Base-by-base conservation (phyloP, 2,113 vertebrate species). In the Globicephala melas region DNA sequence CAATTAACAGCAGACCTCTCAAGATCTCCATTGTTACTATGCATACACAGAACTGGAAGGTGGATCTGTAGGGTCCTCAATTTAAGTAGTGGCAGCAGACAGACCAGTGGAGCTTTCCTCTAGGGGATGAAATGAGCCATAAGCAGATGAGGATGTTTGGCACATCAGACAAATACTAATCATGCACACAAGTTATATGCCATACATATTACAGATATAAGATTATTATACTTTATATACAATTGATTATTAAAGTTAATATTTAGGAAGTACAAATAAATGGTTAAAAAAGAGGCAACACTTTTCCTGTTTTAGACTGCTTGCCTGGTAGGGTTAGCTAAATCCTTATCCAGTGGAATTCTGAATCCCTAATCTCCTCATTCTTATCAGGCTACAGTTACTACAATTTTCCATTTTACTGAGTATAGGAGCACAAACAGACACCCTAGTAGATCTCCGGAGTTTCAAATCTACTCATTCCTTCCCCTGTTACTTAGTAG, bases 381-480 rank as follows among this genome's bases (percentile, higher is more conserved):
- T 13, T 84, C 12, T 80, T 86, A 18, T 38, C 13, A 28, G 21
- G 8, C 26, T 76, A 21, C 26, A 18, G 8, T 47, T 84, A 3
- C 10, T 77, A 28, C n/a, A 21, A 5, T 21, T 89, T 92, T 70
- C 17, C 6, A 50, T 79, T 74, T 89, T 58, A 71, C 63, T 58
- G 28, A 41, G 6, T 38, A 13, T 31, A 1, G 14, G n/a, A 36
- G 12, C 18, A 81, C 6, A 86, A 86, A 60, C 25, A 58, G 28
- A 10, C 21, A 53, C 0, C 1, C 33, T 60, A 41, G 7, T 18
- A 11, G 31, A 44, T 21, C 5, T 26, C 4, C 0, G 31, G 21
- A 67, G 1, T 89, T 81, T 9, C 13, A 62, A 3, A 83, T 8
- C 74, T 60, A 58, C 1, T n/a, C 25, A 70, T 81, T 3, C 68